phyloP scores from a whole-genome alignment of 2,797 vertebrate species.

The Coccyzus lansbergi region DNA sequence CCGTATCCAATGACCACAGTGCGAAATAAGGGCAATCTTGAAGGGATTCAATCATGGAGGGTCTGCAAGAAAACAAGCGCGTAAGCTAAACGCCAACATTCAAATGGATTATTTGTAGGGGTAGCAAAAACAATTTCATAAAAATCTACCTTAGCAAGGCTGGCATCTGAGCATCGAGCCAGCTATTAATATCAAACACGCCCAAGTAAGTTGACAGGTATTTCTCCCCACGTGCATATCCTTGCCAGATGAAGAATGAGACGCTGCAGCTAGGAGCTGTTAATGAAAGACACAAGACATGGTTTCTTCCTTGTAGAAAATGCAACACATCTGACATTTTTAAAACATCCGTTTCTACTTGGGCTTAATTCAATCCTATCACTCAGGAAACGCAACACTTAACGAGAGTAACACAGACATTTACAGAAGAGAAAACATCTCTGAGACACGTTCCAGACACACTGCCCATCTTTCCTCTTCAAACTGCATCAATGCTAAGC shows the following conservation, averaged over 20 bases:
- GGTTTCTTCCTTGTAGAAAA: not conserved
- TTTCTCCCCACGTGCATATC: constrained; percentile 89
- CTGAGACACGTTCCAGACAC: not conserved
- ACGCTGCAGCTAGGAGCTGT: constrained; percentile 94
- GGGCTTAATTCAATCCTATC: not conserved
- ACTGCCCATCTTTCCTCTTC: not conserved
- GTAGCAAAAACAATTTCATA: not conserved
- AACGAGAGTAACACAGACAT: not conserved
- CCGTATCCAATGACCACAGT: constrained; percentile 90
- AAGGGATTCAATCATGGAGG: constrained; percentile 89
- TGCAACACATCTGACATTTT: accelerated
- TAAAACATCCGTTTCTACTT: not conserved
- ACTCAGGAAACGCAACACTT: not conserved
- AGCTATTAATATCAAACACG: constrained; percentile 96
- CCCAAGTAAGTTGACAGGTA: constrained; percentile 87
- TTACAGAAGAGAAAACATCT: not conserved
- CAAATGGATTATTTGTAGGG: not conserved
- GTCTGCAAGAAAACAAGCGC: constrained; percentile 72
- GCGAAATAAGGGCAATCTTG: constrained; percentile 94
- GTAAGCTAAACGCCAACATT: not conserved
- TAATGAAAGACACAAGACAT: constrained; percentile 73
- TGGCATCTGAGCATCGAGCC: constrained; percentile 99
- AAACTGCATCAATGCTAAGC: not conserved
- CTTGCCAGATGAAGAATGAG: constrained; percentile 94
- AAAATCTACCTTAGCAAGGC: constrained; percentile 89